Percentiles rank a stretch among this genome's conserved stretches.
Evolutionary conservation across 2,797 vertebrate genomes (phyloP).

Genomic region (Sebastes hubbsi): DNA sequence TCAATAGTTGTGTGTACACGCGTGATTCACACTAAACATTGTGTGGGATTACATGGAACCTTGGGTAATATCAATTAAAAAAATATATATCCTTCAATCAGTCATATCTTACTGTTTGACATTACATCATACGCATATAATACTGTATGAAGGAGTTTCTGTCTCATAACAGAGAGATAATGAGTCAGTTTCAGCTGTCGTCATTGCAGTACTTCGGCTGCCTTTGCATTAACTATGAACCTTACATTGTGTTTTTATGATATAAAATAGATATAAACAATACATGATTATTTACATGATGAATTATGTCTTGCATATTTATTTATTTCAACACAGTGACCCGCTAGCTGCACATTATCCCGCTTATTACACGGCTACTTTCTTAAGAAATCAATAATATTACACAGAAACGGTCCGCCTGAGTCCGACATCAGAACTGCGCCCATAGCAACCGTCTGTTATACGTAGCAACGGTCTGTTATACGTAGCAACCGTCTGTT

Average conservation of each 20-base stretch:
- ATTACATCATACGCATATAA: background rate
- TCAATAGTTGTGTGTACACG: background rate
- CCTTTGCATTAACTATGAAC: background rate
- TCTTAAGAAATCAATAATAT: no score
- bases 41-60: background rate
- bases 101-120: background rate
- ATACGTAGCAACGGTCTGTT: no score
- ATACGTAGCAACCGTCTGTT: no score
- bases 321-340: no score
- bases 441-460: no score
- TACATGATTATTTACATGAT: background rate
- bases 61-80: background rate
- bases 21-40: background rate
- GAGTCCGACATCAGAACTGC: no score
- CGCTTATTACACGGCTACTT: no score
- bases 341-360: no score
- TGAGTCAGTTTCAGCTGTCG: background rate
- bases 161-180: background rate
- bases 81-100: background rate
- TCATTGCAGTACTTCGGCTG: background rate
- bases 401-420: no score
- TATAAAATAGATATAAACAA: background rate
- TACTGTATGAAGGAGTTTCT: background rate
- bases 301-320: no score
- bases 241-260: background rate